These are phyloP conservation scores for Drosophila affinis DNA, from an alignment of 2,888 invertebrate species.

Conservation along the genomic window DNA sequence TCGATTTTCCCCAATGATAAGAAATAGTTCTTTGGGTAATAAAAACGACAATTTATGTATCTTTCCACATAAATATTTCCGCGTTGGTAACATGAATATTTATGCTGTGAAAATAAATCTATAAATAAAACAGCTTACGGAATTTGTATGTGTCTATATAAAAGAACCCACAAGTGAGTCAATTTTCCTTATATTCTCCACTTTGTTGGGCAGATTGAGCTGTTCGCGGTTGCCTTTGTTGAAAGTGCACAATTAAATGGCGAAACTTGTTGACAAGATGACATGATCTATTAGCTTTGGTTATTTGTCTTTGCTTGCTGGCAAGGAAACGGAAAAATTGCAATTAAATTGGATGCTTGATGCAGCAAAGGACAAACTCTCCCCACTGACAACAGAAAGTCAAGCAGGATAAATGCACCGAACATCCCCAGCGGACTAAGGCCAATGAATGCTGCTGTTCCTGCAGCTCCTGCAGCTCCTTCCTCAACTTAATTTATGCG, in stretches of 20 bases:
- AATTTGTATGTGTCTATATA: neutral
- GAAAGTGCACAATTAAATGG: slow-evolving; percentile 69
- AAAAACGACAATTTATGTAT: slow-evolving; percentile 1
- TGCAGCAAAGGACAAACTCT: slow-evolving; percentile 36
- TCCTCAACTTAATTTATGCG: slow-evolving; percentile 68
- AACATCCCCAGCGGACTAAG: slow-evolving; percentile 30
- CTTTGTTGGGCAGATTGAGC: slow-evolving; percentile 38
- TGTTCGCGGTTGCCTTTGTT: slow-evolving; percentile 45
- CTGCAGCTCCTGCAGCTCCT: slow-evolving; percentile 28
- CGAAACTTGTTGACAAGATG: slow-evolving; percentile 75
- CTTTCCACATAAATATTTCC: slow-evolving; percentile 3
- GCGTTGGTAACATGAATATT: neutral
- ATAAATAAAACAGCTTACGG: neutral
- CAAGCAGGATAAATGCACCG: slow-evolving; percentile 59
- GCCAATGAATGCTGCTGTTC: slow-evolving; percentile 50
- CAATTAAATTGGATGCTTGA: slow-evolving; percentile 68
- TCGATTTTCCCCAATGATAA: neutral
- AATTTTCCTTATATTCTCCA: neutral
- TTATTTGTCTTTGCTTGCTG: slow-evolving; percentile 64
- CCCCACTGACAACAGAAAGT: slow-evolving; percentile 61
- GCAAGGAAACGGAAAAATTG: slow-evolving; percentile 59
- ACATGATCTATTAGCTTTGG: slow-evolving; percentile 77
- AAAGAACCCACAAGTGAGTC: neutral
- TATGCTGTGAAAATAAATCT: neutral
- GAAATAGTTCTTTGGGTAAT: neutral